phyloP scores from a whole-genome alignment of 1,140 invertebrate genomes.

The Anastrepha obliqua region DNA sequence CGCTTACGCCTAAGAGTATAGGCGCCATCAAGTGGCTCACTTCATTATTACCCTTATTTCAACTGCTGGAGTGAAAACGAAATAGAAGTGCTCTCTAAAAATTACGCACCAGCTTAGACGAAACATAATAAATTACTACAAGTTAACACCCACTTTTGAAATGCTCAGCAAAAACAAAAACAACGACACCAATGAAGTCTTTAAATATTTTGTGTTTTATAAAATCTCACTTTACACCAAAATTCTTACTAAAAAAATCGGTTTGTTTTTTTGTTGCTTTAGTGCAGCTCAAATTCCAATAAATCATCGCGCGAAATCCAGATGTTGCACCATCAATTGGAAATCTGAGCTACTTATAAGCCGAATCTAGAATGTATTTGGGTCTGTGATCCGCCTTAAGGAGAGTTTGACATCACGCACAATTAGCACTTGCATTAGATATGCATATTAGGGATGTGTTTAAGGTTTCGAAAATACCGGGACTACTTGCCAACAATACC shows the following conservation, averaged over 20 bases:
- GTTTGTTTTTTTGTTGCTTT: background rate
- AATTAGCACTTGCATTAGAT: conserved; percentile 48
- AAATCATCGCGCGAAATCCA: conserved; percentile 9
- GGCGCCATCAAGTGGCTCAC: conserved; percentile 66
- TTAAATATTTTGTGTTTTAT: conserved; percentile 58
- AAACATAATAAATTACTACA: conserved; percentile 69
- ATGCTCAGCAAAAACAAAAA: background rate
- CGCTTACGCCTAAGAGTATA: background rate
- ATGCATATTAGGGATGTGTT: background rate
- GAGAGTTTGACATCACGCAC: background rate
- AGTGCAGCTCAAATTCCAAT: conserved; percentile 37
- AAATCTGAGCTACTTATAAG: conserved; percentile 21
- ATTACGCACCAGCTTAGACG: conserved; percentile 56
- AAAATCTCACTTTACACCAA: conserved; percentile 69
- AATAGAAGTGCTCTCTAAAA: conserved; percentile 18
- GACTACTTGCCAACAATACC: too few relatives aligned
- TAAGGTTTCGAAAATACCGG: too few relatives aligned
- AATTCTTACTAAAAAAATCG: conserved; percentile 51
- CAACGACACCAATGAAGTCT: background rate
- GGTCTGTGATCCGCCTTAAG: background rate
- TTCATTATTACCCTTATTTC: conserved; percentile 52
- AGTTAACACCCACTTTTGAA: conserved; percentile 67
- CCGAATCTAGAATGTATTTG: background rate
- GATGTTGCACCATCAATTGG: conserved; percentile 21
- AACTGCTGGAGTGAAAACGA: background rate